phyloP scores from a whole-genome alignment of 2,888 invertebrate genomes.

The Mimachlamys varia region DNA sequence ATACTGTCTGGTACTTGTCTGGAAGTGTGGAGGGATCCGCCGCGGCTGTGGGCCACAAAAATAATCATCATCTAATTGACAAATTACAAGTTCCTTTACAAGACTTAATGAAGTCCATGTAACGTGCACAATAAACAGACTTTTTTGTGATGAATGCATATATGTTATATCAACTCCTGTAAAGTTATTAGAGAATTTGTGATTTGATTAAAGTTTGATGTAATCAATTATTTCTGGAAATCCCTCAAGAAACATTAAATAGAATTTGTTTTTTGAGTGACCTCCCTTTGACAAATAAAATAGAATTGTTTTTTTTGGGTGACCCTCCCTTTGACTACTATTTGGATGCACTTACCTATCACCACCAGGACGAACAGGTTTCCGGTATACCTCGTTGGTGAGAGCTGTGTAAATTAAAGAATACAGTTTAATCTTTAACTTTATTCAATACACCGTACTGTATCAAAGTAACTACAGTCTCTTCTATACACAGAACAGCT shows the following conservation, averaged over 20 bases:
- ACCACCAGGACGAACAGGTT: constrained; percentile 61
- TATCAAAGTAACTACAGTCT: no score
- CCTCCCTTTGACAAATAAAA: constrained; percentile 45
- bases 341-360: constrained; percentile 52
- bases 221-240: no score
- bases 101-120: no score
- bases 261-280: background rate
- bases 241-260: background rate
- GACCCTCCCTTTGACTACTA: constrained; percentile 48
- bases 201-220: no score
- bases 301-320: background rate
- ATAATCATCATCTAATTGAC: background rate
- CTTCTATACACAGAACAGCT: no score
- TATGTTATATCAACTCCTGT: no score
- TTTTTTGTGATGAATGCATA: no score
- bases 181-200: no score
- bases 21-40: background rate
- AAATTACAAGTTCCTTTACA: no score
- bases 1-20: constrained; percentile 38
- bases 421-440: background rate
- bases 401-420: constrained; percentile 68
- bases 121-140: no score
- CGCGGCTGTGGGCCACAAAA: background rate
- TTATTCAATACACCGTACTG: background rate
- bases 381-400: constrained; percentile 78